Base-by-base conservation (phyloP, 2,797 vertebrate species). In the Etheostoma perlongum region DNA sequence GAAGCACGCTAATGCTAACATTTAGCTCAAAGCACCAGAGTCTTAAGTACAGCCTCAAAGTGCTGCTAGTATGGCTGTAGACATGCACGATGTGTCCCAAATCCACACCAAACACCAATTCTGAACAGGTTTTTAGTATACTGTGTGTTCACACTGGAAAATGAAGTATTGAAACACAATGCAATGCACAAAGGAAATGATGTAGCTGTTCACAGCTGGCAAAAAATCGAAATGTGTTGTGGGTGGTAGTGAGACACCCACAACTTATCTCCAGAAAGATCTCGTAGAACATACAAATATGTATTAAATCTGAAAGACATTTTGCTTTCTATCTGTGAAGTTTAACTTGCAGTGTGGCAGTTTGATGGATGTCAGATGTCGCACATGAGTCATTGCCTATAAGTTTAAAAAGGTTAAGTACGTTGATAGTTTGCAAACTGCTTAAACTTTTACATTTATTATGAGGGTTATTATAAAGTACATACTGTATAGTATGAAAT, bases 261-360 rank as follows among this genome's bases (percentile, higher is more conserved):
- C 63, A 36, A 21, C 14, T 10, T 65, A 36, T 52, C 67, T 58
- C 14, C 46, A 40, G 57, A 55, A n/a, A 66, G n/a, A 75, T 23
- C 13, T 30, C 5, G 2, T 23, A 44, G 9, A 19, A 27, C 67
- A 49, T 10, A 49, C 23, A 33, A 12, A 55, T 3, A 4, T 14
- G 13, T 0, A 49, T 36, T 14, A 12, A n/a, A 53, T 58, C 46
- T 46, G 21, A 51, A 25, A 33, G 14, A 64, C 25, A 63, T 23
- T 54, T 62, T 12, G 2, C 9, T 40, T 60, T 59, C n/a, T 49
- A 40, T 55, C 36, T 21, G 14, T 54, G 36, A 40, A 40, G 36
- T 40, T 40, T 40, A 40, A 46, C 40, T 49, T 42, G 30, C 33
- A 10, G 33, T 51, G 33, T 51, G 9, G 2, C 33, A 30, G 19